Conservation (phyloP, 2,797 vertebrate species). For the Smutsia temminckii region DNA sequence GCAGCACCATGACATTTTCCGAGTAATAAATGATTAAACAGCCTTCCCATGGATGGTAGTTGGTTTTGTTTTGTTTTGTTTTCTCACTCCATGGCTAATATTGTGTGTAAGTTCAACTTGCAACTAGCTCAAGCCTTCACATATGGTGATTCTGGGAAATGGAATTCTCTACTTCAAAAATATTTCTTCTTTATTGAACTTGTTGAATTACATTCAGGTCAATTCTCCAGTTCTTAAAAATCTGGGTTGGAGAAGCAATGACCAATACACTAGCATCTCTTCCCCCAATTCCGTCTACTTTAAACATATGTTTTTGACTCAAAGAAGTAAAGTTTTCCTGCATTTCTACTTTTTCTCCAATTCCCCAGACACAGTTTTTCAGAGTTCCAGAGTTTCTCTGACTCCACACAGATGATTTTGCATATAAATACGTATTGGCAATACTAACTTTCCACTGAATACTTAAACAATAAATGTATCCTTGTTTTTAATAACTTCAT, state of each 20-base stretch:
- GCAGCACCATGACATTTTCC: background rate
- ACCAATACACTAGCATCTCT: background rate
- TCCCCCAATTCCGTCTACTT: background rate
- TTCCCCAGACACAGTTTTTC: background rate
- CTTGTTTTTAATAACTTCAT: conserved; percentile 1
- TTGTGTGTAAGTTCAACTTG: conserved; percentile 3
- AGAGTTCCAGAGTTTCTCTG: background rate
- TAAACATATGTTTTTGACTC: conserved; percentile 2
- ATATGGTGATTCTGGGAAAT: conserved; percentile 1
- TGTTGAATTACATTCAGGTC: background rate
- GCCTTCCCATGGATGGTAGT: background rate
- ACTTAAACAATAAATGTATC: conserved; percentile 1
- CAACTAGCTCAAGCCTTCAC: background rate
- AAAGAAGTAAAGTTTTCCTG: background rate
- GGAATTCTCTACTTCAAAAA: conserved; percentile 14
- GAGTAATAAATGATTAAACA: conserved; percentile 37
- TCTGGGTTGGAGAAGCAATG: conserved; percentile 1
- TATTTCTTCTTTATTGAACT: conserved; percentile 27
- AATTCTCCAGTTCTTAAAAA: background rate
- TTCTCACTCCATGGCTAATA: background rate
- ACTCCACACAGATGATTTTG: background rate
- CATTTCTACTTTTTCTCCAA: background rate
- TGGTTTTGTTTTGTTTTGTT: background rate
- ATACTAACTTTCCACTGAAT: conserved; percentile 9
- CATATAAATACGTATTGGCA: background rate